Conservation (phyloP, 1,140 invertebrate genomes). For the Bombus waltoni region DNA sequence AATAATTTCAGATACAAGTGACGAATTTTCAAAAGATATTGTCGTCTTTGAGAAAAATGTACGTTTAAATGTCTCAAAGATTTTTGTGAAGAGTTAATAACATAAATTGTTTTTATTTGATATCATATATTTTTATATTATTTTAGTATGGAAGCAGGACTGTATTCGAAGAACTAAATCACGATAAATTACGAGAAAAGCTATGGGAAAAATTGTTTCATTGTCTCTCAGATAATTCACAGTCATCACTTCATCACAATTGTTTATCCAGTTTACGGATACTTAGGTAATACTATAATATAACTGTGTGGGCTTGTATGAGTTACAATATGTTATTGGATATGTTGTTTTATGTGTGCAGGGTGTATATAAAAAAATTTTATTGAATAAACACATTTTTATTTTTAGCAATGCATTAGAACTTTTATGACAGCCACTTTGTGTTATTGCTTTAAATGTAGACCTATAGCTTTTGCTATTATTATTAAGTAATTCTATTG, state of each 20-base stretch:
- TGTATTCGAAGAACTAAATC: conserved; percentile 82
- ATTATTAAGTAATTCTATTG: conserved; percentile 12
- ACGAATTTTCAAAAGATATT: conserved; percentile 68
- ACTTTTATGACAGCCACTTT: conserved; percentile 10
- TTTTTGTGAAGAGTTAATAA: background rate
- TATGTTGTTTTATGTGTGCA: conserved; percentile 39
- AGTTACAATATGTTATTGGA: conserved; percentile 49
- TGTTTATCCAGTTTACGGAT: conserved; percentile 84
- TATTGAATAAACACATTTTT: conserved; percentile 22
- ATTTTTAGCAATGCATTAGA: conserved; percentile 18
- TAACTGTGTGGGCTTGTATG: background rate
- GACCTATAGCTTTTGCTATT: background rate
- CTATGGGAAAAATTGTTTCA: conserved; percentile 84
- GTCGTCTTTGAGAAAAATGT: conserved; percentile 72
- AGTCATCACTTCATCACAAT: conserved; percentile 76
- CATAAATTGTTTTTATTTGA: conserved; percentile 8
- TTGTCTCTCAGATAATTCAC: conserved; percentile 78
- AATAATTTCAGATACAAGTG: conserved; percentile 61
- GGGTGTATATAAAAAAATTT: background rate
- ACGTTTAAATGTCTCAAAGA: conserved; percentile 40
- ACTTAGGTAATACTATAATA: conserved; percentile 80
- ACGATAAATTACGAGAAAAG: conserved; percentile 79
- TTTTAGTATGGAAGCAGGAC: conserved; percentile 81
- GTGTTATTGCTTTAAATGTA: conserved; percentile 7
- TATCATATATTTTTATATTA: background rate